phyloP scores from a whole-genome alignment of 1,140 invertebrate genomes.

The Macrocentrus cingulum region DNA sequence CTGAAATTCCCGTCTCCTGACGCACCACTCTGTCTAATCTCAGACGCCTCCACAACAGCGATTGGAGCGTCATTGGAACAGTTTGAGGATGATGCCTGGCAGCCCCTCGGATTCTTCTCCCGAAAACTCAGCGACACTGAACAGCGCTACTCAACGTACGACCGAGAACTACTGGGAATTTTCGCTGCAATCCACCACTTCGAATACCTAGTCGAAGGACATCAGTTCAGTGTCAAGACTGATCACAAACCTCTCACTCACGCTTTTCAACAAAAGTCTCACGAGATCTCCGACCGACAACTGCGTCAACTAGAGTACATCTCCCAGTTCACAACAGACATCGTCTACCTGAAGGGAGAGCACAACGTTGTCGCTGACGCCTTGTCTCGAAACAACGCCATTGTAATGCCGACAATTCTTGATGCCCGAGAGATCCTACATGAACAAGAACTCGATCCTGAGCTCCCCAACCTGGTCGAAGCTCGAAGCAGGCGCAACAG shows the following conservation, averaged over 20 bases:
- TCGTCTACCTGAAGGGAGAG: background rate
- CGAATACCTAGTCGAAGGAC: background rate
- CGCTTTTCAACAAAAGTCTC: background rate
- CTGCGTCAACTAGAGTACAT: no score
- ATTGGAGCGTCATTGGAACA: slow-evolving; percentile 33
- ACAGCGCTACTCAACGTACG: no score
- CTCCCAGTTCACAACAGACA: background rate
- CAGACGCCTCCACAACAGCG: slow-evolving; percentile 43
- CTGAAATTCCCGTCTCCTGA: slow-evolving; percentile 35
- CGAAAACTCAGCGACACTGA: no score
- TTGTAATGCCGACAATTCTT: background rate
- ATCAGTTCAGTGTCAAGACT: background rate
- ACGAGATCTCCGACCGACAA: background rate
- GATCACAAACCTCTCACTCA: background rate
- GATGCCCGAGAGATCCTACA: background rate
- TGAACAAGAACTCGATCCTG: background rate
- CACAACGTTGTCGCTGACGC: background rate
- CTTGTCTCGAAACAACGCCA: background rate
- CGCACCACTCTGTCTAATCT: slow-evolving; percentile 32
- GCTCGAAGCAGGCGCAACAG: no score
- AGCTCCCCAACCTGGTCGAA: no score
- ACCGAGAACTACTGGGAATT: background rate
- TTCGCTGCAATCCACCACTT: background rate
- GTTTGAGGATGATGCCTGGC: slow-evolving; percentile 16
- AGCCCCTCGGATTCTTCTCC: no score